Evolutionary conservation across 2,113 vertebrate genomes (phyloP).

Genomic region (Nansenia antarctica): DNA sequence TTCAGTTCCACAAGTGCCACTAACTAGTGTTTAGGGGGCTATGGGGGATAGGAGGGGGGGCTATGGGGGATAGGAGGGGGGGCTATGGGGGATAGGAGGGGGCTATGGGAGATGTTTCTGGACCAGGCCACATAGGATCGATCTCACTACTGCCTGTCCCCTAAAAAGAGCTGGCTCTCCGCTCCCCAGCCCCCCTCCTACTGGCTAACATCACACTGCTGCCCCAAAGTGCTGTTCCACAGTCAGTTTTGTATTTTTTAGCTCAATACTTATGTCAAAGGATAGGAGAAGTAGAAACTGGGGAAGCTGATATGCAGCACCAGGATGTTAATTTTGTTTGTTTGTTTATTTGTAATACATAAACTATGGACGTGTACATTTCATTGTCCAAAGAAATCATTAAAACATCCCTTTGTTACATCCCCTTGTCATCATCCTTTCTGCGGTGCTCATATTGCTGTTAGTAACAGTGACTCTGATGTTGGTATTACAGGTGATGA

Average conservation of each 20-base stretch:
- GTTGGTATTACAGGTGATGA: constrained; percentile 61
- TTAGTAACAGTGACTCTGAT: constrained; percentile 58
- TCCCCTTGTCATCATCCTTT: constrained; percentile 77
- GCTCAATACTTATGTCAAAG: constrained; percentile 7
- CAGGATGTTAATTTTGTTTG: constrained; percentile 53
- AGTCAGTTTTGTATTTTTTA: constrained; percentile 44
- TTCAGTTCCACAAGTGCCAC: no score
- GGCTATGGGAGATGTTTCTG: constrained; percentile 10
- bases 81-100: constrained; percentile 29
- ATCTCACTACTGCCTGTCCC: constrained; percentile 8
- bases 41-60: no score
- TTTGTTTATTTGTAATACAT: constrained; percentile 64
- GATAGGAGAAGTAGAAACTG: constrained; percentile 48
- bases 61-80: no score
- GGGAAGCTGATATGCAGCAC: constrained; percentile 55
- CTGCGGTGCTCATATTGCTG: constrained; percentile 45
- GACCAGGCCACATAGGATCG: constrained; percentile 24
- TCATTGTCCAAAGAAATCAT: constrained; percentile 76
- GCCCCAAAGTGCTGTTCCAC: constrained; percentile 26
- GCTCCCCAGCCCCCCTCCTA: no score
- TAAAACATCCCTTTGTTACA: constrained; percentile 77
- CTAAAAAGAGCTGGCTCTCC: constrained; percentile 59
- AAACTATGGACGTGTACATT: constrained; percentile 68
- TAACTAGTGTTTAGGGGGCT: no score
- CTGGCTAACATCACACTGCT: constrained; percentile 53